Conservation (phyloP, 2,888 invertebrate species). For the Abrostola tripartita region DNA sequence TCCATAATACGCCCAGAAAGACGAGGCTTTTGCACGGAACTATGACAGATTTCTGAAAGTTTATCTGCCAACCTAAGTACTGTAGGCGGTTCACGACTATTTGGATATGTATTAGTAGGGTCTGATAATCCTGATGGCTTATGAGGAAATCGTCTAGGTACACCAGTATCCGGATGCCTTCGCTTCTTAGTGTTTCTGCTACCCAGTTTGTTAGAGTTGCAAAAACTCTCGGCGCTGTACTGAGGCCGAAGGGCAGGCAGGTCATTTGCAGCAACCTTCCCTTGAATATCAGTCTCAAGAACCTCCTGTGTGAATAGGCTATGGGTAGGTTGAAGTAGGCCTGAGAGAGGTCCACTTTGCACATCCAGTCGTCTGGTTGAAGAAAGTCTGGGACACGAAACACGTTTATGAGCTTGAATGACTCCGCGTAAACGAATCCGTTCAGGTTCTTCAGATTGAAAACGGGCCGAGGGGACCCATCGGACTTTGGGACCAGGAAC, state of each 20-base stretch:
- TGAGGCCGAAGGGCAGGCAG: constrained; percentile 7
- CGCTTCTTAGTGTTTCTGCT: constrained; percentile 37
- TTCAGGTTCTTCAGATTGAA: constrained; percentile 38
- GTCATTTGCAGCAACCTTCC: constrained; percentile 5
- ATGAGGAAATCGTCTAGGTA: constrained; percentile 1
- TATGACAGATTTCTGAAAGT: constrained; percentile 44
- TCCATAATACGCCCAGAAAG: constrained; percentile 5
- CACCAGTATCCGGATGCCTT: constrained; percentile 42
- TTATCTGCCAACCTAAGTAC: constrained; percentile 17
- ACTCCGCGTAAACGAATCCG: background rate
- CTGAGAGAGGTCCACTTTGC: background rate
- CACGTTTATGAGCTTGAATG: background rate
- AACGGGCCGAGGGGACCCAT: constrained; percentile 39
- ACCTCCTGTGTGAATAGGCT: background rate
- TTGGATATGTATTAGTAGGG: background rate
- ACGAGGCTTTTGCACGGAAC: constrained; percentile 24
- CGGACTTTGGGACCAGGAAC: constrained; percentile 40
- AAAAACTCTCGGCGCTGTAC: constrained; percentile 14
- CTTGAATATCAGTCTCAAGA: constrained; percentile 3
- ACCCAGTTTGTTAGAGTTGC: constrained; percentile 50
- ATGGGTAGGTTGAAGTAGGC: constrained; percentile 3
- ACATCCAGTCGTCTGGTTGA: background rate
- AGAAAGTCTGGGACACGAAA: background rate
- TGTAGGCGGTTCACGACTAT: background rate
- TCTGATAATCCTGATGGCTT: background rate